Evolutionary conservation across 1,140 invertebrate genomes (phyloP), one percentile per base, ranked within the genome.

Genomic region (Fragariocoptes setiger): DNA sequence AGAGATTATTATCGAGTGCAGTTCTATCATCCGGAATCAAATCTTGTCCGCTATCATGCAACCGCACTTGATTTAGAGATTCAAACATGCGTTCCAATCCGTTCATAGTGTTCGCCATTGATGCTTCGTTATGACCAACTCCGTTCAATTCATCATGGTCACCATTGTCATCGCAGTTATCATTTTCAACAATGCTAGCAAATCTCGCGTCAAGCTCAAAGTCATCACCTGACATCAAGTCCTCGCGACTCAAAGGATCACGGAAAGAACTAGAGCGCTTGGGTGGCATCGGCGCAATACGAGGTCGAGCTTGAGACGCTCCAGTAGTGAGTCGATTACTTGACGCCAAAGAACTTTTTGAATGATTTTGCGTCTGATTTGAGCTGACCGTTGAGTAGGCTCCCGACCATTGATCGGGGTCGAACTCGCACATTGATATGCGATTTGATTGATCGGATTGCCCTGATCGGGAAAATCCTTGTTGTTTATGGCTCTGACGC

Each of bases 261-360:
- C 50, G 48, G 42, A 56, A 56, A 22, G 54, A 83, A 74, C 77
- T 85, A 36, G 82, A 88, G 49, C 82, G 62, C 60, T 86, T 86
- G 3, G 82, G 82, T 44, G 82, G 82, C 3, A 77, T 76, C 19
- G 82, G 82, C n/a, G 80, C 79, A 50, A 41, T 45, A 4, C 44
- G 38, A 19, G 42, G 44, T 2, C 43, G 41, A 21, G 41, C 38
- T 8, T 8, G 8, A n/a, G 8, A 8, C n/a, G 25, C n/a, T 8
- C 25, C 25, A 8, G 25, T 31, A n/a, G 25, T 31, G n/a, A n/a
- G n/a, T n/a, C n/a, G n/a, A n/a, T n/a, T n/a, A n/a, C n/a, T n/a
- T n/a, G n/a, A n/a, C 8, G 8, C 25, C 8, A 31, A n/a, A 8
- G 8, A 8, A 31, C 25, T 31, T n/a, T 31, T 31, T 31, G 8